Evolutionary conservation across 1,140 invertebrate genomes (phyloP), one percentile per base, ranked within the genome.

Genomic region (Bactericera cockerelli): DNA sequence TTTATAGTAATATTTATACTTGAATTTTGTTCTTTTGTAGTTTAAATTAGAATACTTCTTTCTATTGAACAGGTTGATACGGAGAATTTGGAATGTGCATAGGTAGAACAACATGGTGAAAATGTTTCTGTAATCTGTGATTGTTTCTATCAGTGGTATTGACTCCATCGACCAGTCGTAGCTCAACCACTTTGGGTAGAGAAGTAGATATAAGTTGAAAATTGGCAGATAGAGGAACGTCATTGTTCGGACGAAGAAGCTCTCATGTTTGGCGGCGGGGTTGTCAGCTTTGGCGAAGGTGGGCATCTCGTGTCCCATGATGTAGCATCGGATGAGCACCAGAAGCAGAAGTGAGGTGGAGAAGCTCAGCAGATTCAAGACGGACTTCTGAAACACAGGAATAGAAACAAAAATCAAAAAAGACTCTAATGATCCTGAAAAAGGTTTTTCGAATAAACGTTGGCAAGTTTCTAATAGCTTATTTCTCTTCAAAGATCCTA

Each of bases 111-210:
- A n/a, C 16, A 60, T 25, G 0, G 54, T 57, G 25, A 53, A 54
- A 3, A 86, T 66, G 68, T 91, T 91, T 57, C 90, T 74, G 0
- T 76, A 69, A 71, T 95, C 91, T 58, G 76, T 73, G 2, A 87
- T 55, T 2, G 78, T 77, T 1, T 77, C 81, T 59, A 95, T 79
- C 58, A 86, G 75, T 1, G 90, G 87, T 64, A 95, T 81, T 1
- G 90, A 82, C 64, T 91, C 89, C 91, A 94, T 94, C 2, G 89
- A 90, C 91, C 91, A 95, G 67, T 95, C 91, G 70, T 93, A 94
- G 68, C 89, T 91, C 31, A 95, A 72, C 38, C 80, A 79, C 62
- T 79, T 79, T 11, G 91, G 91, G 65, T 80, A 88, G 1, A 93
- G 67, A 26, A 94, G 69, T 65, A 95, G 78, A 67, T 79, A 77